A percentile compares a stretch with the other conserved stretches of the same genome.
Evolutionary conservation across 2,888 invertebrate genomes (phyloP).

Genomic region (Amiota communis): DNA sequence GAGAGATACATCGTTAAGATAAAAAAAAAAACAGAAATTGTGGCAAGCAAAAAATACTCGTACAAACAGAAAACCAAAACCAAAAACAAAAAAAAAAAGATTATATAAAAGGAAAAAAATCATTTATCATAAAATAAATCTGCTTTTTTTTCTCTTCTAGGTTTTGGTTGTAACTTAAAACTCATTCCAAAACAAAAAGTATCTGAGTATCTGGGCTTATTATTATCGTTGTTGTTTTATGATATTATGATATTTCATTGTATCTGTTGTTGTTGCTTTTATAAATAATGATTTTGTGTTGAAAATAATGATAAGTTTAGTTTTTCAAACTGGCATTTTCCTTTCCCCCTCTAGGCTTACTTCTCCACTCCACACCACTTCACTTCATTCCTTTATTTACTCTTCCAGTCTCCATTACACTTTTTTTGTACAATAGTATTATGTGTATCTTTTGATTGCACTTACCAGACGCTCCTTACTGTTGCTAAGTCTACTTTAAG

Average conservation of each 20-base stretch:
- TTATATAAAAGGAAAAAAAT: conserved; percentile 10
- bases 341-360: too few relatives aligned
- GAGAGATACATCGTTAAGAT: conserved; percentile 63
- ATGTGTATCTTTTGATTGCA: too few relatives aligned
- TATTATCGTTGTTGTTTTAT: too few relatives aligned
- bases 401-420: not conserved
- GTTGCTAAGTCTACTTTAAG: not conserved
- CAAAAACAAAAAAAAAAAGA: not conserved
- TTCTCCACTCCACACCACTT: not conserved
- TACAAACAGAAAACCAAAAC: not conserved
- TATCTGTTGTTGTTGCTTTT: conserved; percentile 4
- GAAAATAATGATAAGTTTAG: conserved; percentile 15
- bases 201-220: not conserved
- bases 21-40: conserved; percentile 34
- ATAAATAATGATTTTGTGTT: conserved; percentile 10
- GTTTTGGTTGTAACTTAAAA: conserved; percentile 18
- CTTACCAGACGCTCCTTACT: too few relatives aligned
- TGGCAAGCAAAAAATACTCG: conserved; percentile 16
- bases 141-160: not conserved
- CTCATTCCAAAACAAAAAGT: not conserved
- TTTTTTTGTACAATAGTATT: too few relatives aligned
- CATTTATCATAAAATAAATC: conserved; percentile 28
- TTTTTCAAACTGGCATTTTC: not conserved
- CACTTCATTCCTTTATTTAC: not conserved
- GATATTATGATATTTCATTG: too few relatives aligned